Evolutionary conservation across 2,113 vertebrate genomes (phyloP).

Genomic region (Callipepla californica): DNA sequence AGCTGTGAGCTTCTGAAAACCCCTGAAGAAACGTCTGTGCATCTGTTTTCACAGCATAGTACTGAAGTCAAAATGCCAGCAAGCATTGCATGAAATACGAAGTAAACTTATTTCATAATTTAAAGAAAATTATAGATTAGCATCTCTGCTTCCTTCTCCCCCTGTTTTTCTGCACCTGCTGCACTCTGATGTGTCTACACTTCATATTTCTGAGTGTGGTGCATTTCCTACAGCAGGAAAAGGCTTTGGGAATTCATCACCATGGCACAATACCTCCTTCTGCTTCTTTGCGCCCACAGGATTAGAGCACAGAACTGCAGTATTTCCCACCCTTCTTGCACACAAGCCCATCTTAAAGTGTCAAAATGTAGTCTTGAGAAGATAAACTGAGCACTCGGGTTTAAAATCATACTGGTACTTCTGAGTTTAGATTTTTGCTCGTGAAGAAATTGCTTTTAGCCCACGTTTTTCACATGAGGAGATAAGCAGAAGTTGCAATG

Average conservation of each 20-base stretch:
- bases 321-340: neutral
- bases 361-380: neutral
- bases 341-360: neutral
- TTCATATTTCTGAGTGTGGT: slow-evolving; percentile 23
- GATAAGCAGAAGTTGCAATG: neutral
- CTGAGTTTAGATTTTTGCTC: neutral
- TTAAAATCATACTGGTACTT: neutral
- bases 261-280: neutral
- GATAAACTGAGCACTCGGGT: neutral
- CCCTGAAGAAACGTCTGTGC: neutral
- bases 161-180: neutral
- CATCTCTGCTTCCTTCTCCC: neutral
- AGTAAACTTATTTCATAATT: slow-evolving; percentile 1
- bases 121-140: slow-evolving; percentile 21
- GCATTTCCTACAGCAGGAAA: slow-evolving; percentile 16
- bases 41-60: neutral
- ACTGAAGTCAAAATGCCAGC: neutral
- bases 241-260: neutral
- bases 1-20: neutral
- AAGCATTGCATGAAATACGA: neutral
- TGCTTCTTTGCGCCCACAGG: neutral
- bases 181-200: neutral
- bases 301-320: neutral
- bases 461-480: neutral
- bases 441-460: neutral